Evolutionary conservation across 35 echinoderm and acorn worm species (phyloP), one percentile per base, ranked within the genome.

Genomic region (Ophiothrix spiculata): DNA sequence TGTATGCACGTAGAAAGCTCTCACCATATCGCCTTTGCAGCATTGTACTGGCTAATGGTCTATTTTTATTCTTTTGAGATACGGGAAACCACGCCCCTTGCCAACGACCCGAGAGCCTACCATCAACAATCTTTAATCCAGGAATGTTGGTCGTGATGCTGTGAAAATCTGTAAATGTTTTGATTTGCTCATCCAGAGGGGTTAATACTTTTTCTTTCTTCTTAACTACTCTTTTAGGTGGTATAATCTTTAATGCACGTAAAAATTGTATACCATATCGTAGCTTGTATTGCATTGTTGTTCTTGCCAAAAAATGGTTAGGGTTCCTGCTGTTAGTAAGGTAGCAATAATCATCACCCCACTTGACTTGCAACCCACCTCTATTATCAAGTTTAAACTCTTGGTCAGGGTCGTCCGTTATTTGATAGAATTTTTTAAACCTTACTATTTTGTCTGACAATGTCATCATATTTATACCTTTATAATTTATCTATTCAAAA

Each of bases 191-290:
- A 12, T 69, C 60, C 25, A 69, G 29, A 25, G 60, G 60, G 3
- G 23, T 69, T 54, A 54, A 11, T n/a, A 6, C 60, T 25, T 69
- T 69, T 28, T 69, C 23, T 25, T 69, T 25, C 60, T 69, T 25
- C 23, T 69, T 69, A 25, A 69, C 60, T n/a, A n/a, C n/a, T n/a
- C 29, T 69, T 28, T 69, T 69, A 28, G 60, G 60, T 69, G 60
- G 60, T n/a, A 69, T 28, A 69, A 69, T 69, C 60, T 69, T 69
- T 69, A 69, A 69, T 25, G 60, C 60, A 69, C 60, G 60, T 69
- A 69, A n/a, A 69, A 69, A 69, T 69, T 10, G 16, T 69, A 69
- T n/a, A 69, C 60, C 10, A 69, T 69, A 69, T 69, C 29, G 17
- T 25, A 69, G 25, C 60, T 10, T 69, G 25, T 69, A 15, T 69